phyloP scores from a whole-genome alignment of 2,888 invertebrate species.

The Venustoraphidia nigricollis region DNA sequence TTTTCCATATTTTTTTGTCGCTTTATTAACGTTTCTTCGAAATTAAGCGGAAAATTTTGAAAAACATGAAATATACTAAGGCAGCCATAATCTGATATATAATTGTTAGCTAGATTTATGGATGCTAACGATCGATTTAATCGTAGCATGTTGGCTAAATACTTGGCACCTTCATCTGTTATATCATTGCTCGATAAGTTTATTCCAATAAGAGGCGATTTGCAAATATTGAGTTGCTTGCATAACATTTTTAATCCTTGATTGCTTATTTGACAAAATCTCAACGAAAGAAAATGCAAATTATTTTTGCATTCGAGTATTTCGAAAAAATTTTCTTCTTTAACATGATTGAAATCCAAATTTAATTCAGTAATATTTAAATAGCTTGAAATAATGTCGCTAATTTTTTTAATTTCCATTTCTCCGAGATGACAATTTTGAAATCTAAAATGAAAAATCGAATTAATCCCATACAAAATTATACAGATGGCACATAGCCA shows the following conservation, averaged over 20 bases:
- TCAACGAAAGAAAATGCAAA: not conserved
- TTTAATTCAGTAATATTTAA: conserved; percentile 19
- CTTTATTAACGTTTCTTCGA: conserved; percentile 21
- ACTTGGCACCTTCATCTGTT: conserved; percentile 19
- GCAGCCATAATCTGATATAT: conserved; percentile 18
- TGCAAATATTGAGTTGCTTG: conserved; percentile 15
- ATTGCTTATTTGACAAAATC: not conserved
- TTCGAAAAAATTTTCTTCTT: conserved; percentile 20
- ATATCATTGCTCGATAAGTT: conserved; percentile 25
- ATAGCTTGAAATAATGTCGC: too few species aligned
- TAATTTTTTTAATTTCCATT: too few species aligned
- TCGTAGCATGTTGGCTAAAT: conserved; percentile 21
- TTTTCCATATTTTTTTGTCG: conserved; percentile 11
- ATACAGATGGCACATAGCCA: too few species aligned
- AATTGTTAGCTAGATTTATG: conserved; percentile 21
- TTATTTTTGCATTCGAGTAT: conserved; percentile 14
- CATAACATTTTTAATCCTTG: conserved; percentile 6
- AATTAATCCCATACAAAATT: too few species aligned
- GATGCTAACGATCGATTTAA: conserved; percentile 18
- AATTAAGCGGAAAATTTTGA: conserved; percentile 19
- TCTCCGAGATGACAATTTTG: not conserved
- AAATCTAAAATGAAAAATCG: too few species aligned
- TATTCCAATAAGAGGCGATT: conserved; percentile 18
- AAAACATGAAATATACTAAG: conserved; percentile 13
- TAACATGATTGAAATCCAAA: conserved; percentile 23